Evolutionary conservation across 2,888 invertebrate species (phyloP).

Genomic region (Oxyteleia sp.): DNA sequence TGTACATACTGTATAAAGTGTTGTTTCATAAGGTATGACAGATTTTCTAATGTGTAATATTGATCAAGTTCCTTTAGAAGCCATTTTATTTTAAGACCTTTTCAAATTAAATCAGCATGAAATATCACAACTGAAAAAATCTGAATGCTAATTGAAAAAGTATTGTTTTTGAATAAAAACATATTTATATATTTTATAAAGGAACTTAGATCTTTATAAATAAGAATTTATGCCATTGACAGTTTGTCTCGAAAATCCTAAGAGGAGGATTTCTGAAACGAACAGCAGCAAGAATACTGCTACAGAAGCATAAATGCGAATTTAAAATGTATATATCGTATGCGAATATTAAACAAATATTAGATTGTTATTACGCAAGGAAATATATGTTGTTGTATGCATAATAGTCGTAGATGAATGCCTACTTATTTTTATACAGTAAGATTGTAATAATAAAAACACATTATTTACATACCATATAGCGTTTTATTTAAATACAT

Average conservation of each 20-base stretch:
- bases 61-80: constrained; percentile 78
- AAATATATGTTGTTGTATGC: constrained; percentile 81
- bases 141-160: too few relatives aligned
- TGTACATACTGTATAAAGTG: constrained; percentile 87
- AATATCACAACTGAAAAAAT: neutral
- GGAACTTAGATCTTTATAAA: constrained; percentile 55
- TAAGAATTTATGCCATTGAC: constrained; percentile 76
- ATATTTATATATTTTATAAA: constrained; percentile 36
- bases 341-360: constrained; percentile 79
- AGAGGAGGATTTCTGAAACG: constrained; percentile 79
- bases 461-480: constrained; percentile 72
- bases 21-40: constrained; percentile 84
- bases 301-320: constrained; percentile 69
- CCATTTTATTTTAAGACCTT: constrained; percentile 17
- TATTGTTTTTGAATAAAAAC: too few relatives aligned
- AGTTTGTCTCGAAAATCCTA: constrained; percentile 82
- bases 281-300: constrained; percentile 80
- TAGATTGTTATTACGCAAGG: constrained; percentile 82
- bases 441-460: constrained; percentile 81
- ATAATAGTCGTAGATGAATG: constrained; percentile 82
- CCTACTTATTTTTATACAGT: constrained; percentile 85
- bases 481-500: constrained; percentile 69
- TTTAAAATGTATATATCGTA: constrained; percentile 79
- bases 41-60: constrained; percentile 77
- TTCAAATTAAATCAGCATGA: constrained; percentile 1